These are phyloP conservation scores for Macquaria ambigua DNA, from an alignment of 2,113 vertebrate species.

Conservation along the genomic window DNA sequence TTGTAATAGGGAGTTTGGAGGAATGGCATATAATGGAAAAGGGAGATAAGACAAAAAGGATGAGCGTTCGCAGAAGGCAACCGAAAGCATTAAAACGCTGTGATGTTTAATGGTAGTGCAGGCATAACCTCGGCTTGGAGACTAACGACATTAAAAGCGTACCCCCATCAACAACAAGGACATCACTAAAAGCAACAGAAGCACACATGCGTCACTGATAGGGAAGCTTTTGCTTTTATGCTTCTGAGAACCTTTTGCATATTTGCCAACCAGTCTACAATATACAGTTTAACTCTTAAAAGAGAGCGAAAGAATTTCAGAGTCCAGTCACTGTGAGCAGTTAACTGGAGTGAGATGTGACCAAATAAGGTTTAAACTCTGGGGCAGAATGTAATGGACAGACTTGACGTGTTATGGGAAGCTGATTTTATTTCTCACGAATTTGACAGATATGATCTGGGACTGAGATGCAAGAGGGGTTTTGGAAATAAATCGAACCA, in stretches of 20 bases:
- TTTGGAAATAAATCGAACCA: slow-evolving; percentile 24
- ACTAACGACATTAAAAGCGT: background rate
- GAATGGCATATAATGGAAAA: background rate
- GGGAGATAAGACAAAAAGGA: background rate
- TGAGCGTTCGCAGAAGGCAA: background rate
- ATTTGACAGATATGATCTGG: slow-evolving; percentile 21
- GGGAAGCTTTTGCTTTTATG: background rate
- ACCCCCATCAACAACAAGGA: background rate
- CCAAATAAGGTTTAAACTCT: slow-evolving; percentile 7
- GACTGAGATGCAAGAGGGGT: background rate
- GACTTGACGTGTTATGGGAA: slow-evolving; percentile 18
- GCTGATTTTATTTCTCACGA: slow-evolving; percentile 17
- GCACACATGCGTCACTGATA: background rate
- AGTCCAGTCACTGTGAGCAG: background rate
- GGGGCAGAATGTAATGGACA: background rate
- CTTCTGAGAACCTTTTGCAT: background rate
- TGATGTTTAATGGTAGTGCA: background rate
- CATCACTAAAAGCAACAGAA: background rate
- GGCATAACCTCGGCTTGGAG: background rate
- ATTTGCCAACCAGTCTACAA: background rate
- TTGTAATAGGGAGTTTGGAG: background rate
- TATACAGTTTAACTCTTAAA: background rate
- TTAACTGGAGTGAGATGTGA: background rate
- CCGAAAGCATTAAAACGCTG: background rate
- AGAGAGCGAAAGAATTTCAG: background rate